Evolutionary conservation across 2,888 invertebrate genomes (phyloP).

Genomic region (Bursaphelenchus okinawaensis): DNA sequence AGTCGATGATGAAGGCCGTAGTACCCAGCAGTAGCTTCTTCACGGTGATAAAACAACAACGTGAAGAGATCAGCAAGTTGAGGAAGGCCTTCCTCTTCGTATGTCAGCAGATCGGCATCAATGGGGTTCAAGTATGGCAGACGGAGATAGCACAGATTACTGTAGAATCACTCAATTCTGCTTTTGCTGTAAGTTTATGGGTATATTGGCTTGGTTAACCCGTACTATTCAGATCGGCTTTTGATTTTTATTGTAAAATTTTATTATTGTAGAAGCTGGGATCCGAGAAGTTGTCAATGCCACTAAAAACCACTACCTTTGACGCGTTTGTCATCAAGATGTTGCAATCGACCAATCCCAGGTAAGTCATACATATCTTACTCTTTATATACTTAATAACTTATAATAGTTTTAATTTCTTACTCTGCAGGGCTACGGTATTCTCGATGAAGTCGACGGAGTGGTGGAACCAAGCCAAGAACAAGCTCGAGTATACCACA

Average conservation of each 20-base stretch:
- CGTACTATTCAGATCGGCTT: not conserved
- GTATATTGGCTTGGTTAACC: no score
- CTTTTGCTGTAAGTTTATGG: not conserved
- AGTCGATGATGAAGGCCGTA: conserved; percentile 9
- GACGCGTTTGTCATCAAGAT: not conserved
- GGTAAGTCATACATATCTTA: conserved; percentile 11
- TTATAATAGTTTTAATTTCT: conserved; percentile 17
- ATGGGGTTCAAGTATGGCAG: conserved; percentile 44
- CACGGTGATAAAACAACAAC: conserved; percentile 10
- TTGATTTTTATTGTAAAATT: not conserved
- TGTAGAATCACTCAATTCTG: not conserved
- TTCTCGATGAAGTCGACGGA: conserved; percentile 9
- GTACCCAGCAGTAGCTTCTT: conserved; percentile 17
- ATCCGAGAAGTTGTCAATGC: not conserved
- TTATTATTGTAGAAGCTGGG: not conserved
- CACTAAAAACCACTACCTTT: not conserved
- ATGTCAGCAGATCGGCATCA: conserved; percentile 48
- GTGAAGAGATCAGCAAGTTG: conserved; percentile 19
- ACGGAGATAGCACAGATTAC: conserved; percentile 13
- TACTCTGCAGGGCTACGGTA: not conserved
- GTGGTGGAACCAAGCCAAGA: conserved; percentile 14
- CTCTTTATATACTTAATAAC: not conserved
- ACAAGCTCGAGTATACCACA: conserved; percentile 21
- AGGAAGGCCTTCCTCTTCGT: conserved; percentile 40
- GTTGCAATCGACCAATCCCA: not conserved